Conservation (phyloP, 2,113 vertebrate genomes). For the Meles meles region DNA sequence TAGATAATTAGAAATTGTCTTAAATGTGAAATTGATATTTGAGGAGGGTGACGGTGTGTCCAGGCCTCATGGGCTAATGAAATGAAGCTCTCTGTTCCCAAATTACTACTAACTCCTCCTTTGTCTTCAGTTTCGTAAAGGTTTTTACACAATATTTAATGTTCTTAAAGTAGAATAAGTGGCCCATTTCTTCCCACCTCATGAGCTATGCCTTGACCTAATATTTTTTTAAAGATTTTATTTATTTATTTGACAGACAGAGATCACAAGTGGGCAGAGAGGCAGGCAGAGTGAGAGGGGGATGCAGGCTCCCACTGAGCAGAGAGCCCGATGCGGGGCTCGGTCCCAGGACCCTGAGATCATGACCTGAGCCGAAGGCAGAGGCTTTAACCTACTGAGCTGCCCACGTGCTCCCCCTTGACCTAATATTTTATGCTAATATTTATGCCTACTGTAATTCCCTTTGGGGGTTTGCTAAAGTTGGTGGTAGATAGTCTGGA, state of each 20-base stretch:
- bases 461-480: background rate
- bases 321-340: no score
- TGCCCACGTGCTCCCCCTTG: no score
- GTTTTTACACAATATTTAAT: background rate
- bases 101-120: conserved; percentile 34
- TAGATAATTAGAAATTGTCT: background rate
- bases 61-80: rapidly evolving
- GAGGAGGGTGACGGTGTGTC: conserved; percentile 17
- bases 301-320: no score
- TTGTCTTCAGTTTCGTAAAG: rapidly evolving
- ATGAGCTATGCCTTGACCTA: background rate
- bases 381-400: no score
- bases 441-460: background rate
- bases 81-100: rapidly evolving
- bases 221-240: background rate
- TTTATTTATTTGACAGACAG: no score
- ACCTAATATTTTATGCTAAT: background rate
- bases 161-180: background rate
- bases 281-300: no score
- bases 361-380: no score
- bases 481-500: background rate
- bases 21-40: background rate
- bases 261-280: no score
- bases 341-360: no score
- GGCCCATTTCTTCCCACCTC: background rate